Percentiles rank a stretch among this genome's conserved stretches.
Evolutionary conservation across 2,797 vertebrate species (phyloP).

Genomic region (Propithecus deckenii): DNA sequence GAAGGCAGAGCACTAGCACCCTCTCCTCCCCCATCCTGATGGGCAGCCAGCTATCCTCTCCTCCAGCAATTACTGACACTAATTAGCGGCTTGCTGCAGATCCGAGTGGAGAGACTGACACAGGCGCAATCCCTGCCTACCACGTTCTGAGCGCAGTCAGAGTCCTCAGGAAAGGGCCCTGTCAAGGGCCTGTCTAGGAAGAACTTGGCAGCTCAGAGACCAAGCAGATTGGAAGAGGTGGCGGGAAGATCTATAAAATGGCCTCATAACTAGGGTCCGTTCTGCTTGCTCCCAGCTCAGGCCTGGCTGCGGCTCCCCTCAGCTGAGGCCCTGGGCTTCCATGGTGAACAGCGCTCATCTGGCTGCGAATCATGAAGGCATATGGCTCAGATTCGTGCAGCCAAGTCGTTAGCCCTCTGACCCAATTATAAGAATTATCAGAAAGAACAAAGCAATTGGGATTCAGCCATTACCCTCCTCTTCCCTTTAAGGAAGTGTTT

Average conservation of each 20-base stretch:
- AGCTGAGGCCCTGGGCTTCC: neutral
- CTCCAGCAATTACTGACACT: slow-evolving; percentile 76
- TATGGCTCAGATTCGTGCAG: slow-evolving; percentile 47
- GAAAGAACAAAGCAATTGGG: slow-evolving; percentile 61
- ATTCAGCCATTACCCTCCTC: neutral
- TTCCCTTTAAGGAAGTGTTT: neutral
- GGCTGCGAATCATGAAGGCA: slow-evolving; percentile 35
- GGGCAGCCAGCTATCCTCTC: slow-evolving; percentile 67
- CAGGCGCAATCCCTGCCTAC: neutral
- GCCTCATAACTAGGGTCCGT: neutral
- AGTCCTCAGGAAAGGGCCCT: slow-evolving; percentile 20
- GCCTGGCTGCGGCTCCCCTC: neutral
- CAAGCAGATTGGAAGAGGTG: slow-evolving; percentile 47
- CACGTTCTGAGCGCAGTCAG: neutral
- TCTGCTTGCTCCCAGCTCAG: neutral
- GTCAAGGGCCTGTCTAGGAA: slow-evolving; percentile 36
- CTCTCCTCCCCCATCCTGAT: neutral
- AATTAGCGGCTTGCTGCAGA: slow-evolving; percentile 76
- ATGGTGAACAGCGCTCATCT: neutral
- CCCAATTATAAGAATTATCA: slow-evolving; percentile 58
- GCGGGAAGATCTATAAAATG: slow-evolving; percentile 4
- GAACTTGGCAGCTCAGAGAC: slow-evolving; percentile 52
- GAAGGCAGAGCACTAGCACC: neutral
- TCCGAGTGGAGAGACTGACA: slow-evolving; percentile 49
- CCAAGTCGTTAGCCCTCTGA: slow-evolving; percentile 72